phyloP scores from a whole-genome alignment of 2,888 invertebrate species.

The Amphipyra berbera region DNA sequence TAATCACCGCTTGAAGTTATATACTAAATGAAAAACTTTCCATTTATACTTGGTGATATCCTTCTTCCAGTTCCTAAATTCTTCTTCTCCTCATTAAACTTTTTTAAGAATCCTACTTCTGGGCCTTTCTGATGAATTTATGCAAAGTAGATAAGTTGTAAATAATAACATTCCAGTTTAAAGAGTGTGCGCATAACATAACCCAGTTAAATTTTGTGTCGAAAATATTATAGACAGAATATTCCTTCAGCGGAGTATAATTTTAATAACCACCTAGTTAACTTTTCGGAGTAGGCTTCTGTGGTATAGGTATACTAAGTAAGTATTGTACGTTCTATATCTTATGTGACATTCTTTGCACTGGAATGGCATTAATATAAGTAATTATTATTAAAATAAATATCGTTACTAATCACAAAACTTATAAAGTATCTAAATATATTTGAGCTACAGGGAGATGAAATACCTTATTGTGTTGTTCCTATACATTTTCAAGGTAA shows the following conservation, averaged over 20 bases:
- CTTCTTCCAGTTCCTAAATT: conserved; percentile 18
- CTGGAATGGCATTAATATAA: conserved; percentile 22
- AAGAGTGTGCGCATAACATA: conserved; percentile 5
- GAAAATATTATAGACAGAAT: not conserved
- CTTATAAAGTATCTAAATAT: conserved; percentile 14
- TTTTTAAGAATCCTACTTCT: conserved; percentile 5
- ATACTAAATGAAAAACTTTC: not conserved
- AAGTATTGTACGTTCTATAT: not conserved
- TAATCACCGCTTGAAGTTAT: not conserved
- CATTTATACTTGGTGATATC: conserved; percentile 2
- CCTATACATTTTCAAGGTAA: conserved; percentile 26
- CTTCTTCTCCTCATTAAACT: not conserved
- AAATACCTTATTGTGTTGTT: conserved; percentile 49
- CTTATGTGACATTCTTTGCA: conserved; percentile 13
- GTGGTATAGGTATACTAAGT: too few species aligned
- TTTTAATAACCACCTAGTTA: too few species aligned
- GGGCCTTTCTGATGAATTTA: conserved; percentile 44
- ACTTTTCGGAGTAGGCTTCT: not conserved
- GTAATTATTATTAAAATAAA: conserved; percentile 20
- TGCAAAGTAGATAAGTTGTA: conserved; percentile 28
- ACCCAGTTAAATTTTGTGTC: not conserved
- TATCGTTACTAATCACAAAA: conserved; percentile 6
- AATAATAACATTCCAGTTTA: conserved; percentile 5
- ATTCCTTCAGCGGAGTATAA: too few species aligned
- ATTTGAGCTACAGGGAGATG: conserved; percentile 46